Base-by-base conservation (phyloP, 2,113 vertebrate species). In the Myodes glareolus region DNA sequence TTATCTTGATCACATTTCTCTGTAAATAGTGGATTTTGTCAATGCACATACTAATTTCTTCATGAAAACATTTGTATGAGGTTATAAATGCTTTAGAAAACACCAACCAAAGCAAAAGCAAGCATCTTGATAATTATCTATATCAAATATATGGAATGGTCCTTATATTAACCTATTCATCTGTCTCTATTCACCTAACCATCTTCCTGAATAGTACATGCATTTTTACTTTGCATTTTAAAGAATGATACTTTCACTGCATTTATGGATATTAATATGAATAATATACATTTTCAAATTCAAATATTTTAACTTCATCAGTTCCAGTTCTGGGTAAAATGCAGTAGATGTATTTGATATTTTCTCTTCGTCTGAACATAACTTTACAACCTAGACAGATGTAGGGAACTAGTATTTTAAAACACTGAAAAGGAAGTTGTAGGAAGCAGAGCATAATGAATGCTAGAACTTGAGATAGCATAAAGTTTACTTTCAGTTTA, bases 221-320 rank as follows among this genome's bases (percentile, higher is more conserved):
- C 29, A 27, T 94, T 77, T 73, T 82, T 84, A 39, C 50, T 80
- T 94, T 80, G 45, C 55, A 3, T 92, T 84, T 67, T 78, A 77
- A 72, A 80, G 70, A 3, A 31, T 63, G 47, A 70, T 21, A 88
- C 27, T 75, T 81, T 92, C 75, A 45, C 45, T 80, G 3, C n/a
- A 94, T 76, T 29, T 76, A 45, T 58, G 86, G 47, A 2, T 80
- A 88, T 47, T 65, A 17, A 9, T 81, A 80, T 76, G 52, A 91
- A 96, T 33, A 88, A 87, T 55, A 76, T 31, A 86, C 14, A 96
- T 75, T 92, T 97, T 75, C 78, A 61, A 87, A 90, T 92, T 92
- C 45, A 88, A 42, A 92, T 91, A 9, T 75, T 82, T 90, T 82
- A 84, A 92, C 25, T 77, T 88, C 33, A 89, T 85, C 11, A n/a